Conservation (phyloP, 2,888 invertebrate genomes). For the Elysia crispata region DNA sequence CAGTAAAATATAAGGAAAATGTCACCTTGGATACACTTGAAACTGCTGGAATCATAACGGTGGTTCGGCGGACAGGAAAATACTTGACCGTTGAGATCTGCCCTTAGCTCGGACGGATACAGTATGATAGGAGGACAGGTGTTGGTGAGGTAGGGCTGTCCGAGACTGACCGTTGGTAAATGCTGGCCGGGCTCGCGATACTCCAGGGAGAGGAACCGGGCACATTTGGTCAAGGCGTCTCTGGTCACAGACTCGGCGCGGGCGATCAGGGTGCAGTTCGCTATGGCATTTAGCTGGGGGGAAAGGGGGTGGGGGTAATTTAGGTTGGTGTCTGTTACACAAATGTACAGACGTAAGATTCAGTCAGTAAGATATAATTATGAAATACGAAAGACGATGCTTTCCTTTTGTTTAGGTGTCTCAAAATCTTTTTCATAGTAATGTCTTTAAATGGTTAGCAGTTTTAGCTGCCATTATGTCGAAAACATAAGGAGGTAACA, state of each 20-base stretch:
- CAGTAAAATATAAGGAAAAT: too few relatives aligned
- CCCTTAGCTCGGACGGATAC: conserved; percentile 34
- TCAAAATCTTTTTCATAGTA: too few relatives aligned
- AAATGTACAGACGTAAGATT: too few relatives aligned
- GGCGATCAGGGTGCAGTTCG: conserved; percentile 43
- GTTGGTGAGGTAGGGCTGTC: conserved; percentile 12
- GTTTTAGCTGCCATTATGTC: too few relatives aligned
- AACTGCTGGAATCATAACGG: conserved; percentile 45
- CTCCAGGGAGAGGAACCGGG: conserved; percentile 34
- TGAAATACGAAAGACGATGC: too few relatives aligned
- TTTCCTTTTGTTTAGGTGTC: too few relatives aligned
- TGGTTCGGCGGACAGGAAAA: conserved; percentile 48
- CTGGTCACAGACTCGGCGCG: conserved; percentile 9
- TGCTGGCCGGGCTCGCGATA: conserved; percentile 26
- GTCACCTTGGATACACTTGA: conserved; percentile 53
- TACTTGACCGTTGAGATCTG: background rate
- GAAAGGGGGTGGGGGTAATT: too few relatives aligned
- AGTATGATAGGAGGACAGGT: conserved; percentile 47
- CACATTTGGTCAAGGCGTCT: conserved; percentile 43
- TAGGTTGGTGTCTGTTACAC: too few relatives aligned
- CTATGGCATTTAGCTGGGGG: too few relatives aligned
- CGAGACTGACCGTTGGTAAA: conserved; percentile 42
- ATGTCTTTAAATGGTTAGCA: too few relatives aligned
- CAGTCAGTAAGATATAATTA: too few relatives aligned
- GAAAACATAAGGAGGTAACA: too few relatives aligned